Conservation (phyloP, 1,140 invertebrate species). For the Phocides pigmalion region DNA sequence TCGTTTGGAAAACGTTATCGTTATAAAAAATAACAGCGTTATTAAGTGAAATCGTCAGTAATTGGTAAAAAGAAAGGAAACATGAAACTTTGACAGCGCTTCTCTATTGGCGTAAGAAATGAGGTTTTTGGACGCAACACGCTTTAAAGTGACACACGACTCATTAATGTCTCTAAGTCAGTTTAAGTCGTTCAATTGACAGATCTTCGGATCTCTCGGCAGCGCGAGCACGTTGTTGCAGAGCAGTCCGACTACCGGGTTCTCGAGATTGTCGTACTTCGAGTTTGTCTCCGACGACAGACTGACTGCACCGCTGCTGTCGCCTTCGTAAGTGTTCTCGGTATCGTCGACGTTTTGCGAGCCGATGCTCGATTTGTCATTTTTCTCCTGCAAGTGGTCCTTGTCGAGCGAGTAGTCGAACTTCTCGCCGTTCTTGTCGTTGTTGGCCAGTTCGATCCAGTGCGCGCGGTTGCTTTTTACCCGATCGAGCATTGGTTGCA, state of each 20-base stretch:
- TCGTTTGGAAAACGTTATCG: constrained; percentile 22
- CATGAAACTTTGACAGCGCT: constrained; percentile 10
- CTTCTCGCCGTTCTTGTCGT: constrained; percentile 67
- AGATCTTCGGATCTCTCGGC: constrained; percentile 64
- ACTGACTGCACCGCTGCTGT: constrained; percentile 74
- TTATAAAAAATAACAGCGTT: constrained; percentile 41
- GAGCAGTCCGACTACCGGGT: constrained; percentile 74
- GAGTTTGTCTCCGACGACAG: constrained; percentile 76
- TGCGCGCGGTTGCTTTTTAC: constrained; percentile 92
- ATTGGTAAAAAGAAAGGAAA: too few species aligned
- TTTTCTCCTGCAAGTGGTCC: constrained; percentile 49
- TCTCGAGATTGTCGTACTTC: constrained; percentile 75
- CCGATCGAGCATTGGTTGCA: constrained; percentile 92
- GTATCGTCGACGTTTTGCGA: constrained; percentile 72
- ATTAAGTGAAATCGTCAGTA: too few species aligned
- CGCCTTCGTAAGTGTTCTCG: constrained; percentile 70
- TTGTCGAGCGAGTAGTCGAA: constrained; percentile 64
- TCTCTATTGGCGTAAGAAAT: constrained; percentile 61
- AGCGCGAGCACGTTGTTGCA: constrained; percentile 60
- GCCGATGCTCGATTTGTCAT: constrained; percentile 70
- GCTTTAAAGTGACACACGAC: constrained; percentile 16
- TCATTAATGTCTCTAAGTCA: constrained; percentile 34
- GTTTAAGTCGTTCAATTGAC: constrained; percentile 67
- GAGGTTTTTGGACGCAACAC: constrained; percentile 41
- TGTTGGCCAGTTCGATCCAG: constrained; percentile 91